A percentile compares a stretch with the other conserved stretches of the same genome.
Evolutionary conservation across 2,797 vertebrate species (phyloP).

Genomic region (Bradypodion pumilum): DNA sequence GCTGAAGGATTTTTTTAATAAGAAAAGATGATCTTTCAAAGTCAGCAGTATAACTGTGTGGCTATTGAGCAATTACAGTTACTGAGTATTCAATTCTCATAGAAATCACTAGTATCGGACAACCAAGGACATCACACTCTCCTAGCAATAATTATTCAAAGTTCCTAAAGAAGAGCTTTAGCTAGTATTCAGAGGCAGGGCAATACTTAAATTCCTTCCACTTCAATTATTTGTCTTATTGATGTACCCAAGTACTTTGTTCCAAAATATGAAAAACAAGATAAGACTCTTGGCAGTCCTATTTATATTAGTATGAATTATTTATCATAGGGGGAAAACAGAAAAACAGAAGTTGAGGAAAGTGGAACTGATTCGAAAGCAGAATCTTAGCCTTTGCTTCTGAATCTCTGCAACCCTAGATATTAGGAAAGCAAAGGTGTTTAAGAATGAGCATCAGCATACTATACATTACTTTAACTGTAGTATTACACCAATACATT

Average conservation of each 20-base stretch:
- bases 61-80: not conserved
- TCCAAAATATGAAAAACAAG: not conserved
- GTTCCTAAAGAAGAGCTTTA: constrained; percentile 11
- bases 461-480: not conserved
- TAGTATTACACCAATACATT: no score
- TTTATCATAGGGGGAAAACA: constrained; percentile 8
- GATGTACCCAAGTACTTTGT: constrained; percentile 6
- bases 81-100: not conserved
- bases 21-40: not conserved
- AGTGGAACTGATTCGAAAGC: not conserved
- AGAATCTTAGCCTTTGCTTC: not conserved
- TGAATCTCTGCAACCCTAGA: not conserved
- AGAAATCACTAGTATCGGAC: constrained; percentile 7
- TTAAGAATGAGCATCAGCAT: not conserved
- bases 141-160: constrained; percentile 4
- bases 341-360: not conserved
- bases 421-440: not conserved
- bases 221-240: constrained; percentile 27
- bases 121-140: constrained; percentile 10
- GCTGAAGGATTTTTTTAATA: not conserved
- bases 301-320: constrained; percentile 30
- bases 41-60: not conserved
- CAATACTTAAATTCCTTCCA: constrained; percentile 16
- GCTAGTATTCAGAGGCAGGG: not conserved
- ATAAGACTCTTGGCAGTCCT: not conserved